Conservation (phyloP, 2,113 vertebrate genomes). For the Solenodon paradoxus region DNA sequence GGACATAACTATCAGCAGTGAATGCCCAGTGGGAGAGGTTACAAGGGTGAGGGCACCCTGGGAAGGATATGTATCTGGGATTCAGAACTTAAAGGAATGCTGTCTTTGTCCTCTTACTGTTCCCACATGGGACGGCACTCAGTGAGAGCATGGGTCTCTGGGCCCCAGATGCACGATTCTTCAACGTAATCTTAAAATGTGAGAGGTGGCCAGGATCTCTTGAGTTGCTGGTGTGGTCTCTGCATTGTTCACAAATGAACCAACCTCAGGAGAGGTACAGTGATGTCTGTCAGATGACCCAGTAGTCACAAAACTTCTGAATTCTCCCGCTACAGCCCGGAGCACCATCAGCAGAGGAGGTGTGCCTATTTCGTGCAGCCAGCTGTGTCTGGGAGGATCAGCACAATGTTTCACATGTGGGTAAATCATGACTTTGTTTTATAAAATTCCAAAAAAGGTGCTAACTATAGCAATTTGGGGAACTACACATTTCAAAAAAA, state of each 20-base stretch:
- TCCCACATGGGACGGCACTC: too few relatives aligned
- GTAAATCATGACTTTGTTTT: neutral
- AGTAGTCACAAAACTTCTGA: neutral
- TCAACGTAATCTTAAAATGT: constrained; percentile 8
- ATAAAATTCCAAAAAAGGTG: too few relatives aligned
- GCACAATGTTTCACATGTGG: neutral
- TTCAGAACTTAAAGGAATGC: too few relatives aligned
- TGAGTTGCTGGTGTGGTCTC: neutral
- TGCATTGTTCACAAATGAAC: neutral
- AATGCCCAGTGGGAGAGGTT: too few relatives aligned
- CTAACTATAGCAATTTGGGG: too few relatives aligned
- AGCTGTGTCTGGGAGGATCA: neutral
- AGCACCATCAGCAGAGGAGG: neutral
- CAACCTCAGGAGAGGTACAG: neutral
- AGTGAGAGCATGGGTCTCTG: too few relatives aligned
- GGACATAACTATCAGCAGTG: too few relatives aligned
- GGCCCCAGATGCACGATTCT: too few relatives aligned
- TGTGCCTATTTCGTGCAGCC: neutral
- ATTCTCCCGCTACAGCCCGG: neutral
- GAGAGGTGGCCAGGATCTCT: neutral
- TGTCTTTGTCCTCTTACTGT: too few relatives aligned
- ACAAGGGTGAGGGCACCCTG: too few relatives aligned
- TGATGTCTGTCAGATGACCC: neutral
- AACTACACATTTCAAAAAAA: too few relatives aligned
- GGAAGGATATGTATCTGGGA: too few relatives aligned